Evolutionary conservation across 2,797 vertebrate genomes (phyloP).

Genomic region (Synanceia verrucosa): DNA sequence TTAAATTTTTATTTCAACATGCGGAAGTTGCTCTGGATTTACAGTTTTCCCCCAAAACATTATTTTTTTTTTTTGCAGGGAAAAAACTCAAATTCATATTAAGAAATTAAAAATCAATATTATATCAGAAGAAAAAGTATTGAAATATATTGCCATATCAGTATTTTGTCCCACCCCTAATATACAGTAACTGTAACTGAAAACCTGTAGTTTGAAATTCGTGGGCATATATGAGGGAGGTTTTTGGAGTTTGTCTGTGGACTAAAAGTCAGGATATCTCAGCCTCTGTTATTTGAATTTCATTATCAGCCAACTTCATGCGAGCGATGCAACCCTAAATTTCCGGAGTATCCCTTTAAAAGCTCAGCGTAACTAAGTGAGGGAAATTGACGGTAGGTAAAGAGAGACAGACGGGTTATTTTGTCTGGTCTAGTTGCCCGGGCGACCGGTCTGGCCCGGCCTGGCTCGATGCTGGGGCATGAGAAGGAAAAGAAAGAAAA

Average conservation of each 20-base stretch:
- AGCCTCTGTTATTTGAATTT: neutral
- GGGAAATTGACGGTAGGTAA: conserved; percentile 26
- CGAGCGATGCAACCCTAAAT: neutral
- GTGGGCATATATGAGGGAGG: too few species aligned
- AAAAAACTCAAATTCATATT: too few species aligned
- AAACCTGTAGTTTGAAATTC: too few species aligned
- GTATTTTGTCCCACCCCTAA: too few species aligned
- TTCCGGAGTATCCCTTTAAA: neutral
- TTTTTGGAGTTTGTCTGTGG: neutral
- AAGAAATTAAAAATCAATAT: too few species aligned
- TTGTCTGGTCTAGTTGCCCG: conserved; percentile 75
- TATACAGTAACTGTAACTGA: too few species aligned
- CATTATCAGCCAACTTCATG: neutral
- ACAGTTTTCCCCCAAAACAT: too few species aligned
- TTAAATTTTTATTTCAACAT: too few species aligned
- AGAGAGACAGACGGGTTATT: conserved; percentile 53
- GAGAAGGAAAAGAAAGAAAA: conserved; percentile 60
- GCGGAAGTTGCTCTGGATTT: too few species aligned
- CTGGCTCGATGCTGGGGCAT: conserved; percentile 64
- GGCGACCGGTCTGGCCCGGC: conserved; percentile 65
- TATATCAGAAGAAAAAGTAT: too few species aligned
- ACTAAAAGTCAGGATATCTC: neutral
- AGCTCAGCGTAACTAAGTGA: neutral
- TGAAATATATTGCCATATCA: too few species aligned
- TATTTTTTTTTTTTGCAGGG: too few species aligned